Evolutionary conservation across 2,888 invertebrate genomes (phyloP).

Genomic region (Agonopterix arenella): DNA sequence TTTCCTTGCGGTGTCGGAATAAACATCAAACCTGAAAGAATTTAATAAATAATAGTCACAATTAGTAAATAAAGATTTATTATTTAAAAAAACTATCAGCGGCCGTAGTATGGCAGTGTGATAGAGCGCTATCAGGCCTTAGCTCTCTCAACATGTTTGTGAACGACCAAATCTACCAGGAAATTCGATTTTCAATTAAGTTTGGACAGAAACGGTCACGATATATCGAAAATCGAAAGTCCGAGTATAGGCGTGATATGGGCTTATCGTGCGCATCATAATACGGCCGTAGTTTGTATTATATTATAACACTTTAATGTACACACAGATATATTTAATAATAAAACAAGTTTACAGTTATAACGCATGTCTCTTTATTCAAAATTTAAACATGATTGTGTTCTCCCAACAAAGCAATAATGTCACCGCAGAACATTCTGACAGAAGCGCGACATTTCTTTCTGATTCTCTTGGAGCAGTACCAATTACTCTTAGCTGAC

Average conservation of each 20-base stretch:
- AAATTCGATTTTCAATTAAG: no score
- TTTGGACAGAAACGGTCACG: no score
- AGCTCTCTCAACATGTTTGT: no score
- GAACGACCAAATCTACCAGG: no score
- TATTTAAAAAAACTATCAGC: background rate
- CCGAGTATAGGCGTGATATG: no score
- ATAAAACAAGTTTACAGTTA: background rate
- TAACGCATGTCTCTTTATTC: no score
- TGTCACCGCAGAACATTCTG: constrained; percentile 11
- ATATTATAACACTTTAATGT: background rate
- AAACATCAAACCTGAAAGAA: background rate
- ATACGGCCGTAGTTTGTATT: background rate
- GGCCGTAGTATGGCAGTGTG: background rate
- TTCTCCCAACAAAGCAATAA: constrained; percentile 17
- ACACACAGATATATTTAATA: background rate
- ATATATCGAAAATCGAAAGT: no score
- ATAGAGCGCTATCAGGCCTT: no score
- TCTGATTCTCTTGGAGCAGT: constrained; percentile 26
- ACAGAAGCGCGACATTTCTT: constrained; percentile 8
- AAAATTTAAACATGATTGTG: constrained; percentile 24
- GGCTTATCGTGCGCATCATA: no score
- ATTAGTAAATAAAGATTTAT: background rate
- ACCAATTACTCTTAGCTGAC: constrained; percentile 20
- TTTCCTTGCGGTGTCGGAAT: background rate
- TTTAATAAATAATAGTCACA: background rate